Evolutionary conservation across 2,113 vertebrate genomes (phyloP), one percentile per base, ranked within the genome.

Genomic region (Tricholaema leucomelas): DNA sequence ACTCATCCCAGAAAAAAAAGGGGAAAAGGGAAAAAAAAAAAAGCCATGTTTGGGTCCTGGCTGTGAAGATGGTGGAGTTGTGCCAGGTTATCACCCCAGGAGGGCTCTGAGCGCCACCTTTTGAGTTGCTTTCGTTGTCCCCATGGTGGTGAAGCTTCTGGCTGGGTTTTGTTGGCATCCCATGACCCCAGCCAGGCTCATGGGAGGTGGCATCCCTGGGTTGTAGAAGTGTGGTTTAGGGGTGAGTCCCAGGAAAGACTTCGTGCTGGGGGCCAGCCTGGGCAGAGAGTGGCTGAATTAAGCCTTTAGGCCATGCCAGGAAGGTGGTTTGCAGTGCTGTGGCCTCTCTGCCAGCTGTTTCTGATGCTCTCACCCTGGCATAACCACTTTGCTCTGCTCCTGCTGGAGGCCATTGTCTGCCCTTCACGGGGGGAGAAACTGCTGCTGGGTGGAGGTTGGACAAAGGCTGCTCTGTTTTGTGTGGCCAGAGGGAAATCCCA

Each of bases 351-450:
- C 69, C 40, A 15, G 36, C 54, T 44, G 20, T 88, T 93, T 93
- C 89, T 2, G 10, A 3, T 12, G 63, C 63, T 38, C 52, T 69
- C 77, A 8, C 58, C 1, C 1, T 3, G 2, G 38, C 2, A 2
- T 87, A 83, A 60, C 48, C 3, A 1, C 72, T 2, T 27, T 4
- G 59, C 66, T 80, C 64, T 25, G 92, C 66, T 30, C 70, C 42
- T 1, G 0, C 87, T 1, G 0, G 80, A 35, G 11, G 5, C 17
- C 1, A 0, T 73, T 35, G 7, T 17, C 44, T 40, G 40, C 15
- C 40, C 50, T 65, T 48, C 0, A 0, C 1, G 10, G 72, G 46
- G 9, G 19, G 52, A 64, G 48, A 23, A 38, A 5, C 31, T 4
- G 1, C 42, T 35, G 48, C 44, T 52, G 72, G 63, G 6, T 7